These are phyloP conservation scores for Leucozona laternaria DNA, from an alignment of 2,888 invertebrate species.

Conservation along the genomic window DNA sequence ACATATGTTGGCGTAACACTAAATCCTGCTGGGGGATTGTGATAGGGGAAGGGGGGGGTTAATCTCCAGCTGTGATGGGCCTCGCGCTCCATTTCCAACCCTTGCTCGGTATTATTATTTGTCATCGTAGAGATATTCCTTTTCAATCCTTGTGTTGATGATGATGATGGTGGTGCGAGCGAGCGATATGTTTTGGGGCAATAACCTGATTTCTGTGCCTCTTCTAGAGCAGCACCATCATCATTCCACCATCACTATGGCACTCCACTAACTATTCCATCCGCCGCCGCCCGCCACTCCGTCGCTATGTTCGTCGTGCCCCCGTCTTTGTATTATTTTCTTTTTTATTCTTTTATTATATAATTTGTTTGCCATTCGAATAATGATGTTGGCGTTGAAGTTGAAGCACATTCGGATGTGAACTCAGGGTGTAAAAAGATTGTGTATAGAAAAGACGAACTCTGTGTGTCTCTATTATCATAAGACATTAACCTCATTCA, in stretches of 20 bases:
- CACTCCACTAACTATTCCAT: conserved; percentile 32
- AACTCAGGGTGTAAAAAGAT: conserved; percentile 41
- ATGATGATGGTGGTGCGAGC: neutral
- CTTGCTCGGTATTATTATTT: neutral
- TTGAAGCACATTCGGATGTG: conserved; percentile 63
- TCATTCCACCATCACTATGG: neutral
- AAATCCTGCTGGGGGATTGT: conserved; percentile 16
- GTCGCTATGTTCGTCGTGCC: neutral
- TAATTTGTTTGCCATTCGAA: conserved; percentile 70
- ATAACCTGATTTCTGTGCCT: conserved; percentile 59
- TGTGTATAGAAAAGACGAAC: conserved; percentile 50
- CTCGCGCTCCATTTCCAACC: neutral
- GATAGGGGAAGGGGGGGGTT: neutral
- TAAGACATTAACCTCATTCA: conserved; percentile 71
- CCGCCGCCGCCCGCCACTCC: neutral
- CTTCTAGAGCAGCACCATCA: conserved; percentile 15
- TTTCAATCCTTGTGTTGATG: neutral
- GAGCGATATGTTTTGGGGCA: conserved; percentile 59
- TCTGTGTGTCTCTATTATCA: conserved; percentile 64
- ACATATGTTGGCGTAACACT: conserved; percentile 28
- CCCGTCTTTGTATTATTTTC: neutral
- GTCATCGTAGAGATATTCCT: neutral
- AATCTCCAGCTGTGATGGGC: neutral
- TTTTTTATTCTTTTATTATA: conserved; percentile 48
- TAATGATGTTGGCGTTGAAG: conserved; percentile 50